Percentiles rank a stretch among this genome's conserved stretches.
phyloP scores from a whole-genome alignment of 2,888 invertebrate species.

The Lobophora halterata region DNA sequence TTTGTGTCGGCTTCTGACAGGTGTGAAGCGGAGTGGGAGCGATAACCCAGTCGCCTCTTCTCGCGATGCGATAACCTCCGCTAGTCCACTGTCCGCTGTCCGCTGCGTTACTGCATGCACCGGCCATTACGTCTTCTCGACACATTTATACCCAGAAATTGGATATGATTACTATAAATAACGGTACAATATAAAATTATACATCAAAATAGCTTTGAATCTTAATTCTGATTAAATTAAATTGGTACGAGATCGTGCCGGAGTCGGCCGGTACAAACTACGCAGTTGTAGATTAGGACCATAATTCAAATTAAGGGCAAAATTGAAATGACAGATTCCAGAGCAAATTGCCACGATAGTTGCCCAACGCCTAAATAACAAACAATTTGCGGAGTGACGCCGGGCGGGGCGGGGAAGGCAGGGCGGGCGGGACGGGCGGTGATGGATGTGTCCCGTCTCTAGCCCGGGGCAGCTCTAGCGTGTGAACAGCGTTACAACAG shows the following conservation, averaged over 20 bases:
- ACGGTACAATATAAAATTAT: constrained; percentile 15
- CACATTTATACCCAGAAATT: constrained; percentile 23
- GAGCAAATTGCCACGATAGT: constrained; percentile 25
- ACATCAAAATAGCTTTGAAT: constrained; percentile 12
- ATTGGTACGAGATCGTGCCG: constrained; percentile 13
- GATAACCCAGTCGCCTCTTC: constrained; percentile 7
- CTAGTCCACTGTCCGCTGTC: too few relatives aligned
- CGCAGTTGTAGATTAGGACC: constrained; percentile 18
- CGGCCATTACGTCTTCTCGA: constrained; percentile 18
- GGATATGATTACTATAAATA: constrained; percentile 22
- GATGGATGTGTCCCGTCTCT: constrained; percentile 28
- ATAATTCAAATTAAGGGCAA: constrained; percentile 23
- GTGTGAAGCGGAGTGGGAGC: constrained; percentile 8
- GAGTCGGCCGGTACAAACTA: not conserved
- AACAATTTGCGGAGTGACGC: constrained; percentile 11
- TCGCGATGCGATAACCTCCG: constrained; percentile 1
- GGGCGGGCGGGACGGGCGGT: constrained; percentile 15
- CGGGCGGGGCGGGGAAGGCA: constrained; percentile 6
- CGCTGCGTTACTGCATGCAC: constrained; percentile 16
- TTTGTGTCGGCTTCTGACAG: constrained; percentile 15
- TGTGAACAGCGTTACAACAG: constrained; percentile 40
- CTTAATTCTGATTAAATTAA: constrained; percentile 16
- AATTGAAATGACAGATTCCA: constrained; percentile 19
- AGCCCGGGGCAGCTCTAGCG: constrained; percentile 35
- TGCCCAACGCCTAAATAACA: constrained; percentile 20